These are phyloP conservation scores for Ferdinandea cuprea DNA, from an alignment of 2,888 invertebrate species.

Conservation along the genomic window DNA sequence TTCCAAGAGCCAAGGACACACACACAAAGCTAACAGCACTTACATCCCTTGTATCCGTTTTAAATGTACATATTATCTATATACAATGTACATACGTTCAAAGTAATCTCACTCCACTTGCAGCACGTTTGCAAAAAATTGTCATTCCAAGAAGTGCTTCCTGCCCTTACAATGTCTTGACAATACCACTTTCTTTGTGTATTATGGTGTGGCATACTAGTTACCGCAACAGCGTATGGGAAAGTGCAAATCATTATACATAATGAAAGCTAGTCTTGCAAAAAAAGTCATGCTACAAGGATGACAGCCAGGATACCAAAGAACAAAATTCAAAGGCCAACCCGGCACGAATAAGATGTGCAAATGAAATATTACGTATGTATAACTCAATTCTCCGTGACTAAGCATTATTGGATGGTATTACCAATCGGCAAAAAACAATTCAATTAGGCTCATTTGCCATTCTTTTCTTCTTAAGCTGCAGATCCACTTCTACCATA, in stretches of 20 bases:
- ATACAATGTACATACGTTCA: conserved; percentile 25
- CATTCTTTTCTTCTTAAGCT: not conserved
- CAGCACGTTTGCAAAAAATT: conserved; percentile 13
- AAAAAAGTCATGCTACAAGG: conserved; percentile 21
- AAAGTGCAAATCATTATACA: conserved; percentile 56
- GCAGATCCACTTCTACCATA: not conserved
- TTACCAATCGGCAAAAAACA: conserved; percentile 52
- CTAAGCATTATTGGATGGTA: conserved; percentile 54
- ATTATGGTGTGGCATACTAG: not conserved
- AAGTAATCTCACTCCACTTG: conserved; percentile 13
- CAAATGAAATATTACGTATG: conserved; percentile 44
- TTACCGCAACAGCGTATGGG: conserved; percentile 4
- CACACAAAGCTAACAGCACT: conserved; percentile 24
- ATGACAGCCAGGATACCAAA: conserved; percentile 1
- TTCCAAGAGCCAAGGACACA: conserved; percentile 16
- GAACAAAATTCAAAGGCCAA: too few species aligned
- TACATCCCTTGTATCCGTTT: conserved; percentile 4
- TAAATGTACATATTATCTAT: too few species aligned
- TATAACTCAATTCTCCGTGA: conserved; percentile 43
- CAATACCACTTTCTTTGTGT: not conserved
- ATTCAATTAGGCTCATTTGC: conserved; percentile 54
- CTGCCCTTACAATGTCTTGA: conserved; percentile 16
- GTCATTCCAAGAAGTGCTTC: conserved; percentile 12
- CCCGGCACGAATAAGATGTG: conserved; percentile 18
- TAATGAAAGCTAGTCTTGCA: conserved; percentile 33